Conservation (phyloP, 2,888 invertebrate genomes). For the Oeneis ivallda region DNA sequence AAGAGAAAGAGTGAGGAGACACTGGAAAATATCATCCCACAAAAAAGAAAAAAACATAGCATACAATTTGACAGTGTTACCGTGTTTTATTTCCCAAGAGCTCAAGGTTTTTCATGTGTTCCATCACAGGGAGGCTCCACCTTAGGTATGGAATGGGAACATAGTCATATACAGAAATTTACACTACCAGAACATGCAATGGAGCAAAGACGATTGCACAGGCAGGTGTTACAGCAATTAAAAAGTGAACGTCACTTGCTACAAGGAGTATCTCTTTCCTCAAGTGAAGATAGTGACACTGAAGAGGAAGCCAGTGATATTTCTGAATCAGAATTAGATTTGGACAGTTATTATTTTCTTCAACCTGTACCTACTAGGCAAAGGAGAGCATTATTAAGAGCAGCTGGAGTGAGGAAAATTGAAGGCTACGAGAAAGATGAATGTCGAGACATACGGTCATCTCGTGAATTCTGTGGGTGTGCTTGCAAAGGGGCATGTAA, state of each 20-base stretch:
- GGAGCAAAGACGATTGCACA: slow-evolving; percentile 93
- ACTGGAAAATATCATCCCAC: slow-evolving; percentile 68
- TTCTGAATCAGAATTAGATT: slow-evolving; percentile 91
- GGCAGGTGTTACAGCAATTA: slow-evolving; percentile 88
- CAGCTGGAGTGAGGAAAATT: slow-evolving; percentile 96
- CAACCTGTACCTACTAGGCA: slow-evolving; percentile 97
- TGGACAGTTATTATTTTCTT: slow-evolving; percentile 94
- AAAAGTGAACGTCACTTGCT: slow-evolving; percentile 85
- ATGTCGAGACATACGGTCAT: slow-evolving; percentile 94
- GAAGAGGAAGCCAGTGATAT: slow-evolving; percentile 92
- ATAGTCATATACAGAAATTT: slow-evolving; percentile 87
- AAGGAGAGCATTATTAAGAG: slow-evolving; percentile 91
- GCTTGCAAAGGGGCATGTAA: slow-evolving; percentile 96
- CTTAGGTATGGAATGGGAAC: slow-evolving; percentile 93
- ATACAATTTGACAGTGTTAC: slow-evolving; percentile 96
- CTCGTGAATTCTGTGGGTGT: slow-evolving; percentile 96
- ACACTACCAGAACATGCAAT: slow-evolving; percentile 93
- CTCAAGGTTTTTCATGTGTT: slow-evolving; percentile 95
- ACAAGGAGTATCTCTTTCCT: slow-evolving; percentile 82
- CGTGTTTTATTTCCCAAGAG: slow-evolving; percentile 96
- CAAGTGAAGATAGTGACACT: slow-evolving; percentile 91
- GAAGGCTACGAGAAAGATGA: slow-evolving; percentile 96
- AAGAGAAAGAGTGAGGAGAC: slow-evolving; percentile 82
- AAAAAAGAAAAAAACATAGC: slow-evolving; percentile 87
- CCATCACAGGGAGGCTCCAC: slow-evolving; percentile 96